phyloP scores from a whole-genome alignment of 2,113 vertebrate genomes.

The Balaenoptera acutorostrata region DNA sequence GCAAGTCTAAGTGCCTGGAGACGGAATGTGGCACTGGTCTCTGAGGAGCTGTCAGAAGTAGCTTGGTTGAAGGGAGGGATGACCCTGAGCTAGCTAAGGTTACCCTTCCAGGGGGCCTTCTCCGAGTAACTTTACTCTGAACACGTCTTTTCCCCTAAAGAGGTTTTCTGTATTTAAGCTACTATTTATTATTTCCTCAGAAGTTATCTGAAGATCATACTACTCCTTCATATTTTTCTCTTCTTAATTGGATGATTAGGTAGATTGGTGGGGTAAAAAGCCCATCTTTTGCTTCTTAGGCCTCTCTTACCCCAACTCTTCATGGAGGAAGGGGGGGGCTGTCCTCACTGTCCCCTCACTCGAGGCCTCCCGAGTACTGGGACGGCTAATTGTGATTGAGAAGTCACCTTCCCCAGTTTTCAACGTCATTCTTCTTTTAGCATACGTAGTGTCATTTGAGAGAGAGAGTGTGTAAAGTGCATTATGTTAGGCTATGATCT shows the following conservation, averaged over 20 bases:
- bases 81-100: background rate
- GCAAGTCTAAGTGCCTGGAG: background rate
- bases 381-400: background rate
- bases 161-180: background rate
- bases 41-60: background rate
- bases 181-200: background rate
- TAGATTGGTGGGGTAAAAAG: background rate
- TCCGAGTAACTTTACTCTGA: background rate
- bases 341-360: background rate
- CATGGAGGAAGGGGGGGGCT: fast-evolving
- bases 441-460: background rate
- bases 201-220: background rate
- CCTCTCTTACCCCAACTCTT: too few relatives aligned
- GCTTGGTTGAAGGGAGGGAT: too few relatives aligned
- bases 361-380: background rate
- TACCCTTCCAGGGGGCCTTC: background rate
- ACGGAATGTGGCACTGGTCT: too few relatives aligned
- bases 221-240: background rate
- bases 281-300: background rate
- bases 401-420: background rate
- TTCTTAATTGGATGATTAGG: background rate
- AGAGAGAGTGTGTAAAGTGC: background rate
- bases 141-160: background rate
- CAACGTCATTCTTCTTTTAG: background rate
- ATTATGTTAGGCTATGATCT: background rate